phyloP scores from a whole-genome alignment of 2,888 invertebrate genomes.

The Tuta absoluta region DNA sequence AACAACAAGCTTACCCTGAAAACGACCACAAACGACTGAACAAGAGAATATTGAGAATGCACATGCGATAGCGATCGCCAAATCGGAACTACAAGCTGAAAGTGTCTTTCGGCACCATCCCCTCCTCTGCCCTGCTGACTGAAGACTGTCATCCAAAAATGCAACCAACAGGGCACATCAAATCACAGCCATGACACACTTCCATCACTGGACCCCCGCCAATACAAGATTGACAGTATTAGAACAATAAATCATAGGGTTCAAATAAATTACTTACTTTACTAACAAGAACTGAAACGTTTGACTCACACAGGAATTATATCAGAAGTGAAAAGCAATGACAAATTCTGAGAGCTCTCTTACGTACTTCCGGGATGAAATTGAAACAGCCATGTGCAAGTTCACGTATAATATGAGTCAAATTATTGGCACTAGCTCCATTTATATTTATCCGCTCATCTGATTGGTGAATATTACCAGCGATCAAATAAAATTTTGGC shows the following conservation, averaged over 20 bases:
- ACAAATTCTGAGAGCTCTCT: constrained; percentile 8
- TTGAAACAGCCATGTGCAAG: constrained; percentile 22
- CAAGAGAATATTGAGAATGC: constrained; percentile 44
- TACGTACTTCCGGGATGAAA: constrained; percentile 35
- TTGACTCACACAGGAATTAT: neutral
- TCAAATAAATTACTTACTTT: constrained; percentile 29
- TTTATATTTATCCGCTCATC: constrained; percentile 66
- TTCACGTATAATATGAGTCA: constrained; percentile 41
- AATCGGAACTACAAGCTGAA: constrained; percentile 57
- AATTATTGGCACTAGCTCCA: constrained; percentile 68
- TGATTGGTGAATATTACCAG: constrained; percentile 69
- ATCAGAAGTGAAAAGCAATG: neutral
- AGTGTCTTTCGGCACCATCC: constrained; percentile 52
- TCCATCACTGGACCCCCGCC: constrained; percentile 56
- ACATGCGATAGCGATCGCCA: constrained; percentile 42
- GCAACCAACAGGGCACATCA: constrained; percentile 49
- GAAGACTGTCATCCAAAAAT: constrained; percentile 59
- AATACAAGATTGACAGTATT: constrained; percentile 44
- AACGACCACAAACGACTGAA: constrained; percentile 39
- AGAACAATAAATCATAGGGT: constrained; percentile 25
- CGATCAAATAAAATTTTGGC: constrained; percentile 65
- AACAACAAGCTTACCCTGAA: constrained; percentile 20
- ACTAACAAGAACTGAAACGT: constrained; percentile 12
- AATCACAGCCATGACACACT: constrained; percentile 64
- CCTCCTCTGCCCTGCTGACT: constrained; percentile 53